phyloP scores from a whole-genome alignment of 2,113 vertebrate genomes.

The Gnathonemus longibarbis region DNA sequence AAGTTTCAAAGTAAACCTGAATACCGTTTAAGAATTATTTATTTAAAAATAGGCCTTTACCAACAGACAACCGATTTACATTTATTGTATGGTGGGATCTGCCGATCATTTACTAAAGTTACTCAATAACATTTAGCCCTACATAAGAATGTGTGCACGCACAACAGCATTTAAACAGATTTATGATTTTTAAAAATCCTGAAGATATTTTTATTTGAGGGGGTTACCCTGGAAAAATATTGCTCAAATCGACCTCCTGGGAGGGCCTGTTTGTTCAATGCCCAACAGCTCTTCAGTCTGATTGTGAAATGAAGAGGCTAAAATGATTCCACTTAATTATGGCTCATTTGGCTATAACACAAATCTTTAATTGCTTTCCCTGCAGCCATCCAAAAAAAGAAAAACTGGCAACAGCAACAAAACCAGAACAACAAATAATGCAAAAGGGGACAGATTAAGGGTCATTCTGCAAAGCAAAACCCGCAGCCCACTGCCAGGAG shows the following conservation, averaged over 20 bases:
- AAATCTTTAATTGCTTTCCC: conserved; percentile 45
- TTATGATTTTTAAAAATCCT: neutral
- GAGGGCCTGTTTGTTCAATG: conserved; percentile 28
- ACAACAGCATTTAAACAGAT: neutral
- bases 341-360: conserved; percentile 39
- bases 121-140: neutral
- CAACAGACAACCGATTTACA: neutral
- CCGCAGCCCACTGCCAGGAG: conserved; percentile 21
- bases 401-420: neutral
- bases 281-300: conserved; percentile 39
- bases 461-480: conserved; percentile 25
- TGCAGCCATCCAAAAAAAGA: conserved; percentile 24
- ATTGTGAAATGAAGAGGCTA: conserved; percentile 40
- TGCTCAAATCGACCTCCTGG: conserved; percentile 19
- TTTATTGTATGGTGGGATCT: neutral
- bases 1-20: neutral
- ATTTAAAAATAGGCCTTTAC: neutral
- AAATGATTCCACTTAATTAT: conserved; percentile 43
- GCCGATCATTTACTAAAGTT: neutral
- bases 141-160: neutral
- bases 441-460: conserved; percentile 27
- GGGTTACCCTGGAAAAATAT: conserved; percentile 29
- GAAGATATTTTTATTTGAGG: conserved; percentile 1
- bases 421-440: neutral
- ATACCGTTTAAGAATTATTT: neutral